phyloP scores from a whole-genome alignment of 2,888 invertebrate genomes.

The Plutella xylostella region DNA sequence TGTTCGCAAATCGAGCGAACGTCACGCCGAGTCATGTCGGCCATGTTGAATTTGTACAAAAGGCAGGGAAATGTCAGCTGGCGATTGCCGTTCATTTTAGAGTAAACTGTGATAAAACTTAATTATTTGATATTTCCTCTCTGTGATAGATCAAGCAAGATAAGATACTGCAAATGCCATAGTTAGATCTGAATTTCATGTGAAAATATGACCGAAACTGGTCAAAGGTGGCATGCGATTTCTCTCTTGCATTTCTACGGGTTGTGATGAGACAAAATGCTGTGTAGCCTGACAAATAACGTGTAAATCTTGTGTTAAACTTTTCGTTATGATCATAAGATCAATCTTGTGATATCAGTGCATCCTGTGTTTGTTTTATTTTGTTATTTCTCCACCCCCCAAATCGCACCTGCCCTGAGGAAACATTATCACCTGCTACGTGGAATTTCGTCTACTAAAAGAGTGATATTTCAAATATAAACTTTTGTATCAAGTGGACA shows the following conservation, averaged over 20 bases:
- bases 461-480: no score
- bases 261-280: constrained; percentile 62
- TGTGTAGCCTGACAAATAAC: constrained; percentile 38
- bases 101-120: constrained; percentile 46
- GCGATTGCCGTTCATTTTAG: constrained; percentile 53
- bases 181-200: constrained; percentile 26
- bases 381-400: constrained; percentile 24
- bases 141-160: constrained; percentile 32
- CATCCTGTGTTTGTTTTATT: constrained; percentile 34
- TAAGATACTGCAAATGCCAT: constrained; percentile 21
- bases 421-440: constrained; percentile 34
- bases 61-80: constrained; percentile 70
- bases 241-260: constrained; percentile 62
- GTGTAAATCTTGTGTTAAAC: constrained; percentile 43
- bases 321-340: constrained; percentile 44
- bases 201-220: constrained; percentile 58
- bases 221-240: constrained; percentile 61
- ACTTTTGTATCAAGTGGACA: constrained; percentile 28
- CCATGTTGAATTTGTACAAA: constrained; percentile 69
- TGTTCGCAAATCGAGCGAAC: constrained; percentile 37
- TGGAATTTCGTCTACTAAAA: no score
- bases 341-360: constrained; percentile 34
- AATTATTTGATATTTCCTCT: constrained; percentile 30
- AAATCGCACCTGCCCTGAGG: constrained; percentile 37
- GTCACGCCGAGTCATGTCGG: constrained; percentile 58